Conservation (phyloP, 2,113 vertebrate genomes). For the Calyptomena viridis region DNA sequence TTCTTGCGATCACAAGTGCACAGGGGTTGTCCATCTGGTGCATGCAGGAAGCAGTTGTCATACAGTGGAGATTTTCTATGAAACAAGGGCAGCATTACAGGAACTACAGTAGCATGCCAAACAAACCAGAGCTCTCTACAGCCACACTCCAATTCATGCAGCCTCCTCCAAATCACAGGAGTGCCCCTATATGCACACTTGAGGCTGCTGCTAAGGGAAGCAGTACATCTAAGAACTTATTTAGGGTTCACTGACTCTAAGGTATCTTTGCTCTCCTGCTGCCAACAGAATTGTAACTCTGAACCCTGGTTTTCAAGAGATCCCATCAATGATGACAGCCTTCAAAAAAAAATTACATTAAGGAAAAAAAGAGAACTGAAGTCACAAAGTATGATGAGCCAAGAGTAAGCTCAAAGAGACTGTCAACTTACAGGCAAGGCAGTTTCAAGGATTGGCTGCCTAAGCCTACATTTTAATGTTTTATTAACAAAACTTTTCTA, state of each 20-base stretch:
- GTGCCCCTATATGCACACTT: not conserved
- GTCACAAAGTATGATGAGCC: not conserved
- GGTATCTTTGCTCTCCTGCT: not conserved
- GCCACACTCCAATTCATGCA: not conserved
- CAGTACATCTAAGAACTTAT: not conserved
- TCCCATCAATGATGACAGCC: not conserved
- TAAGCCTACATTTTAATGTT: not conserved
- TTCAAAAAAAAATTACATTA: not conserved
- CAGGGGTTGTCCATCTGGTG: slow-evolving; percentile 93
- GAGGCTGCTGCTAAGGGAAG: not conserved
- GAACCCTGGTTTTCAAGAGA: not conserved
- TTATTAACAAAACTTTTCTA: not conserved
- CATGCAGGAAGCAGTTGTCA: slow-evolving; percentile 97
- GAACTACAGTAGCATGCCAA: not conserved
- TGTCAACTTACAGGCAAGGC: not conserved
- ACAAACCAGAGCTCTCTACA: fast-evolving
- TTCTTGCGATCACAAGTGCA: slow-evolving; percentile 98
- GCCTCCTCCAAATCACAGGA: not conserved
- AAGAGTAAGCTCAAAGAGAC: not conserved
- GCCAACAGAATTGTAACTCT: not conserved
- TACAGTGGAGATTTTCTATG: slow-evolving; percentile 94
- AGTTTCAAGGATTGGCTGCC: not conserved
- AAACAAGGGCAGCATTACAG: not conserved
- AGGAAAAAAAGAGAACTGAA: not conserved
- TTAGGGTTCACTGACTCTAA: not conserved